Evolutionary conservation across 2,888 invertebrate genomes (phyloP).

Genomic region (Prenolepis imparis): DNA sequence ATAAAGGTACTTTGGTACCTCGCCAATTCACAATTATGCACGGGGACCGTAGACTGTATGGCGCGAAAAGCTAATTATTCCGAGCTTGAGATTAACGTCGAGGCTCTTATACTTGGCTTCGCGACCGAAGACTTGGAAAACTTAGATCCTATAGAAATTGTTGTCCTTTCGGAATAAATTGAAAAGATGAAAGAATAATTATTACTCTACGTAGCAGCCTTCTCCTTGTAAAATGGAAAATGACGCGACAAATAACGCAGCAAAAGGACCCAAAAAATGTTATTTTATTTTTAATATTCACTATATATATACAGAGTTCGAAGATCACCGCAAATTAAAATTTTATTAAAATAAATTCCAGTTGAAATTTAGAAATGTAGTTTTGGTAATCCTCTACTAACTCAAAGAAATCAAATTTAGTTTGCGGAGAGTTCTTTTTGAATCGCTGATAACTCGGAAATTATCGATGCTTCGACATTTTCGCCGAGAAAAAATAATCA

Average conservation of each 20-base stretch:
- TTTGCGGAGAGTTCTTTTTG: not conserved
- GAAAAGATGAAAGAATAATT: not conserved
- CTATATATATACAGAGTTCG: not conserved
- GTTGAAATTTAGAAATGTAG: not conserved
- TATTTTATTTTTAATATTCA: not conserved
- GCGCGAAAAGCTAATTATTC: not conserved
- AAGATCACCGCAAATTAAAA: not conserved
- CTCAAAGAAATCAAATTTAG: not conserved
- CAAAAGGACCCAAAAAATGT: too few species aligned
- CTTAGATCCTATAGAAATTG: not conserved
- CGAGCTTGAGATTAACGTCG: not conserved
- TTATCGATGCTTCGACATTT: not conserved
- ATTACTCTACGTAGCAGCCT: not conserved
- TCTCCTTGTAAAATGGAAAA: not conserved
- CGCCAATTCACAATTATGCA: conserved; percentile 1
- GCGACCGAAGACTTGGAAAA: not conserved
- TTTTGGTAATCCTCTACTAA: not conserved
- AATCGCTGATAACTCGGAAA: not conserved
- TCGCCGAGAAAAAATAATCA: not conserved
- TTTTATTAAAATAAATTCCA: not conserved
- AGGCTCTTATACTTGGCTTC: not conserved
- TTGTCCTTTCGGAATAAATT: not conserved
- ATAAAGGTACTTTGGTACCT: not conserved
- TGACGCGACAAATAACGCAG: not conserved
- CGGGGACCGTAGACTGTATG: not conserved